Base-by-base conservation (phyloP, 2,888 invertebrate species). In the Empis stercorea region DNA sequence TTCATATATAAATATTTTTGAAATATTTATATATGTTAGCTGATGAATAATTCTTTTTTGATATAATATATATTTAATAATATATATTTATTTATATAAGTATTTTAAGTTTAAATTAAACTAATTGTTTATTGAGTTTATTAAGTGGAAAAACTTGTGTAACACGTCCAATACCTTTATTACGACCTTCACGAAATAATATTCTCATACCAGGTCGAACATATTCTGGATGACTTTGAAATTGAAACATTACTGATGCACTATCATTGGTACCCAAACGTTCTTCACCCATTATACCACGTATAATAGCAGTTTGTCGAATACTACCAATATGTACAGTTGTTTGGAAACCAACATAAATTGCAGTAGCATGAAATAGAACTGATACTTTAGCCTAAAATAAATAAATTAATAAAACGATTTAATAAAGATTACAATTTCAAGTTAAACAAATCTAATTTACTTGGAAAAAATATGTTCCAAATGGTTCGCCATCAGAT, bases 271-370 rank as follows among this genome's bases (percentile, higher is more conserved):
- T 89, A 34, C 85, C 68, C 1, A 78, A 60, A 48, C 63, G 63
- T 30, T 65, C 67, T 20, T 64, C 62, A 11, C 73, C 75, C 74
- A 78, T 76, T 51, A 81, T 80, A 15, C 80, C 88, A 57, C 85
- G 80, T 43, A 96, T 84, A 10, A 87, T 81, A n/a, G 91, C 95
- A 0, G 95, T 95, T 70, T 96, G 96, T 1, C 95, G 73, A 9
- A 99, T 88, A 58, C 92, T 95, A 0, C 94, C 96, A 45, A 96
- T 88, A 66, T 96, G 94, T 0, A 96, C 86, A 0, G 95, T 95
- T 16, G 92, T 87, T 68, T 89, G 88, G 65, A 87, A 89, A 27
- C 89, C 89, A 5, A 81, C 80, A 52, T 78, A 81, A 50, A 92
- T 88, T 13, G 83, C 80, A 1, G 84, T 88, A 0, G 87, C 79